Evolutionary conservation across 64 coral and sea anemone species (phyloP).

Genomic region (Montipora efflorescens): DNA sequence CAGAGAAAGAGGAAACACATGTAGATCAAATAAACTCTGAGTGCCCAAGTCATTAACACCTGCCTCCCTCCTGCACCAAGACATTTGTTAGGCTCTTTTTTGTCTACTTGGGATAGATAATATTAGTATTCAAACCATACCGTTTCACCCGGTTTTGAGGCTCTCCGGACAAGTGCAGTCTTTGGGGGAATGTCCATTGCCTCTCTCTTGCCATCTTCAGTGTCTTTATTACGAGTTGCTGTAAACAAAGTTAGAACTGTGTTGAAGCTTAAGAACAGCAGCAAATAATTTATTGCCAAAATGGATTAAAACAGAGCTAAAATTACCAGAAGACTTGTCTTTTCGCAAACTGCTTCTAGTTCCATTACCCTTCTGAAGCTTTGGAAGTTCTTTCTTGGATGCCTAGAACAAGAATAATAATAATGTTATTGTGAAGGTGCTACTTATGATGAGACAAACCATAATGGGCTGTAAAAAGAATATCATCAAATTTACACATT

Average conservation of each 20-base stretch:
- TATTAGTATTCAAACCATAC: not conserved
- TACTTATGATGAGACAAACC: not conserved
- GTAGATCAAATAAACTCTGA: too few species aligned
- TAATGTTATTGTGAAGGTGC: not conserved
- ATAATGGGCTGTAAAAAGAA: not conserved
- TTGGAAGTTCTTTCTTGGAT: slow-evolving; percentile 60
- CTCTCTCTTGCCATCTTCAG: slow-evolving; percentile 12
- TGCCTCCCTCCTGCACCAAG: too few species aligned
- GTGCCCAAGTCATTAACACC: too few species aligned
- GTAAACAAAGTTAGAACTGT: not conserved
- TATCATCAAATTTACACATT: too few species aligned
- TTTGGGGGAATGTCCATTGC: not conserved
- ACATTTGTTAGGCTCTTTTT: not conserved
- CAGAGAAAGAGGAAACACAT: not conserved
- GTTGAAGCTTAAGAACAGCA: too few species aligned
- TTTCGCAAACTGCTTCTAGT: slow-evolving; percentile 44
- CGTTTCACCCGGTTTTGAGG: slow-evolving; percentile 19
- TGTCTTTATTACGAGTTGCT: slow-evolving; percentile 6
- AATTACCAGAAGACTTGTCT: slow-evolving; percentile 34
- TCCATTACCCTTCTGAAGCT: slow-evolving; percentile 44
- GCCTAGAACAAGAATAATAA: not conserved
- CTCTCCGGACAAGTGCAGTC: slow-evolving; percentile 25
- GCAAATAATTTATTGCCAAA: not conserved
- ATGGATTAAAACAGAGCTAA: not conserved
- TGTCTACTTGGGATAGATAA: not conserved